Base-by-base conservation (phyloP, 2,888 invertebrate species). In the Phyto melanocephala region DNA sequence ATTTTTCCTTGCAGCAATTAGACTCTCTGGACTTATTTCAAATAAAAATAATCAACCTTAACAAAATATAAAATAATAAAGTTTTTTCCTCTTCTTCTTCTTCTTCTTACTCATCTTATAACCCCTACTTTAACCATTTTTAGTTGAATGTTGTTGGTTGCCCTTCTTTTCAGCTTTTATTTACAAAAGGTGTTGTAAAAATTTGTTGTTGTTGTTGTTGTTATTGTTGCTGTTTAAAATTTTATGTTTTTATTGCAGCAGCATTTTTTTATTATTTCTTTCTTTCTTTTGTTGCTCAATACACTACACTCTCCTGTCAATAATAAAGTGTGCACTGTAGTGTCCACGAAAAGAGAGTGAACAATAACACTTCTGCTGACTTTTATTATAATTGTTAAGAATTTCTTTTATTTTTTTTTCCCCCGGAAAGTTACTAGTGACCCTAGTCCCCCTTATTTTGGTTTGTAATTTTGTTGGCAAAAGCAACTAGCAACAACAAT, bases 241-340 rank as follows among this genome's bases (percentile, higher is more conserved):
- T 79, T 82, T 82, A 71, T 82, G 75, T 79, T 79, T 82, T 79
- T 82, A 79, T 79, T 63, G 63, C 58, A 58, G 40, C n/a, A 10
- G 8, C 15, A 15, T 1, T 20, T 65, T 63, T 71, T 56, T 40
- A 45, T 45, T 11, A 17, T 17, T 17, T 35, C 4, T n/a, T n/a
- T n/a, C n/a, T n/a, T n/a, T n/a, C n/a, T n/a, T n/a, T n/a, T n/a
- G n/a, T n/a, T n/a, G n/a, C 28, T 8, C 35, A 1, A 13, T 17
- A 17, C 22, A 1, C 5, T 37, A 37, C 50, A 20, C 20, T 45
- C 20, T 3, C 50, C 37, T n/a, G 50, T 63, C 63, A 28, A 1
- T n/a, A 22, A 13, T 42, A 42, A 62, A 22, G n/a, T 52, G 13
- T 1, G 24, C n/a, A 13, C 42, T n/a, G n/a, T n/a, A 42, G n/a